Evolutionary conservation across 2,797 vertebrate species (phyloP), one percentile per base, ranked within the genome.

Genomic region (Molossus alvarezi): DNA sequence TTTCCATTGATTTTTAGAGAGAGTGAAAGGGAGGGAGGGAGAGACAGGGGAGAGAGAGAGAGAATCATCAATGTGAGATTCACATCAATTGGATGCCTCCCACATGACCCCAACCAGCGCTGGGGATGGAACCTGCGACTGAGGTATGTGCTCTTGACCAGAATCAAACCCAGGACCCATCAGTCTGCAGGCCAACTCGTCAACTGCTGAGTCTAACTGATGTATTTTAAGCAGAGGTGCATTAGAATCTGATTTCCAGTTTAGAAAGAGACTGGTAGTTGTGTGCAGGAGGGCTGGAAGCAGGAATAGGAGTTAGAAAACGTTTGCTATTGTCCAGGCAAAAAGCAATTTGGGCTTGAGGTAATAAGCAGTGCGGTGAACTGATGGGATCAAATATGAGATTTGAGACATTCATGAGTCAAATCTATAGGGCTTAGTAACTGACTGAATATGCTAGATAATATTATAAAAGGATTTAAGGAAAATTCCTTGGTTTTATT

Each of bases 361-460:
- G 69, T 76, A 85, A 97, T 76, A 88, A 97, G 51, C 71, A 67
- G 37, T 88, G 60, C 12, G 13, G 27, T 88, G 20, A 23, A 75
- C 17, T 69, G 57, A 87, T 55, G 14, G 60, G 33, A 86, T 83
- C 15, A 85, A 45, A 75, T 65, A 81, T 57, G 77, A 93, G 51
- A 45, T 48, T 1, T 88, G 60, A 87, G 58, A 58, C 75, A 58
- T 29, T 86, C 29, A 75, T 80, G 60, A 88, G n/a, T 80, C 17
- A 93, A 91, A 69, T 80, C 27, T 91, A 41, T 60, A 90, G 37
- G 25, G 72, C 13, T 77, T 51, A 69, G 37, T 69, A 81, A 72
- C 6, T 72, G 27, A 88, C 33, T 73, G 41, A 53, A 64, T 90
- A 67, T 62, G 6, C 33, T 65, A 95, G 33, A 81, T 95, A 48